Evolutionary conservation across 2,113 vertebrate genomes (phyloP).

Genomic region (Nothobranchius kuhntae): DNA sequence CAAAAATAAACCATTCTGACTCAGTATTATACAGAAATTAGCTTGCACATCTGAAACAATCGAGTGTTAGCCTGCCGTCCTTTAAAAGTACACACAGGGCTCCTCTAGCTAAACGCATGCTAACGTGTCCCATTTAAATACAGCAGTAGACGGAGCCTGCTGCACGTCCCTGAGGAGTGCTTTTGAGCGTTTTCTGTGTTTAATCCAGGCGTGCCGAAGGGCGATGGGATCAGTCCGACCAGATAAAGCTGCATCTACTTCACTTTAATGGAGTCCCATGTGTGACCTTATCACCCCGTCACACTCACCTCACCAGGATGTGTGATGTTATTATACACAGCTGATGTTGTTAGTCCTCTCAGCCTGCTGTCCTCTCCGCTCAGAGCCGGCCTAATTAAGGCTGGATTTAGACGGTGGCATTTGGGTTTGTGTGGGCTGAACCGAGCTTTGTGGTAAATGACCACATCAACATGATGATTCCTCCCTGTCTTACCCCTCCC

Average conservation of each 20-base stretch:
- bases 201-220: slow-evolving; percentile 15
- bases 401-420: slow-evolving; percentile 73
- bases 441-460: slow-evolving; percentile 66
- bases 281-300: slow-evolving; percentile 72
- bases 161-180: not conserved
- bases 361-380: slow-evolving; percentile 57
- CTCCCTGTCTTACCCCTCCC: slow-evolving; percentile 18
- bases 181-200: slow-evolving; percentile 18
- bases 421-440: slow-evolving; percentile 67
- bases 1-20: no score
- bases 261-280: slow-evolving; percentile 65
- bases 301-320: slow-evolving; percentile 64
- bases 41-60: no score
- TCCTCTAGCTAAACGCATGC: no score
- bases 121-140: no score
- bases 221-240: slow-evolving; percentile 48
- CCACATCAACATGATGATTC: slow-evolving; percentile 64
- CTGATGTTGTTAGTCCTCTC: slow-evolving; percentile 69
- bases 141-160: not conserved
- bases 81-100: no score
- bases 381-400: slow-evolving; percentile 64
- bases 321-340: slow-evolving; percentile 71
- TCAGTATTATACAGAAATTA: no score
- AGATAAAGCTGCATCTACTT: slow-evolving; percentile 58
- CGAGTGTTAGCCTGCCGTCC: no score